Evolutionary conservation across 2,797 vertebrate species (phyloP).

Genomic region (Pelobates cultripes): DNA sequence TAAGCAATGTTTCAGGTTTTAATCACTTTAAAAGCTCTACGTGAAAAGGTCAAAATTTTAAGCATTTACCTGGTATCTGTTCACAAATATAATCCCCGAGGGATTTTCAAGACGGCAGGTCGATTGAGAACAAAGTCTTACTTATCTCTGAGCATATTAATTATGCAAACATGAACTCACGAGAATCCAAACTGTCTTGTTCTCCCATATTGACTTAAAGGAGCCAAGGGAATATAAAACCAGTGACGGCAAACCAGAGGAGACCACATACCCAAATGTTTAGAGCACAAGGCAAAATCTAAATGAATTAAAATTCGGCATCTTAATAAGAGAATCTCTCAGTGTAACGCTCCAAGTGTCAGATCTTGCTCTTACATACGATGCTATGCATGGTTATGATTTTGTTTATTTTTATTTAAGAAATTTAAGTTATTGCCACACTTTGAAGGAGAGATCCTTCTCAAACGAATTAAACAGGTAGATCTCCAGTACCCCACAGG

Average conservation of each 20-base stretch:
- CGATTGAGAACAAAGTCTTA: constrained; percentile 19
- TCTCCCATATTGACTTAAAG: constrained; percentile 5
- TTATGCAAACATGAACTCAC: constrained; percentile 26
- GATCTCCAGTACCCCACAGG: too few species aligned
- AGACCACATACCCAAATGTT: neutral
- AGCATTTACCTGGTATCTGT: constrained; percentile 5
- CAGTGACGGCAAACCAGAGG: neutral
- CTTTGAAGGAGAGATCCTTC: too few species aligned
- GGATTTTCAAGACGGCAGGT: neutral
- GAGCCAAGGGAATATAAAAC: constrained; percentile 6
- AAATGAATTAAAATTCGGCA: neutral
- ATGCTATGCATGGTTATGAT: too few species aligned
- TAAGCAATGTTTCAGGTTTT: too few species aligned
- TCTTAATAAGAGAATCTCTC: neutral
- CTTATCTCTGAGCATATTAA: constrained; percentile 22
- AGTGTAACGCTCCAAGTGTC: neutral
- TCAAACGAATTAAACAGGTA: too few species aligned
- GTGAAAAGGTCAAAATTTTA: constrained; percentile 8
- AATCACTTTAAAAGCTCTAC: neutral
- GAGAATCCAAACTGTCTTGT: constrained; percentile 7
- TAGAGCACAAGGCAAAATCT: neutral
- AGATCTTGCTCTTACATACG: neutral
- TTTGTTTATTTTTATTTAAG: too few species aligned
- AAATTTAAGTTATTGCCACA: too few species aligned
- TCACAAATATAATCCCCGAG: constrained; percentile 8